Percentiles rank a stretch among this genome's conserved stretches.
These are phyloP conservation scores for Drosophila multiciliata DNA, from an alignment of 2,888 invertebrate species.

Conservation along the genomic window DNA sequence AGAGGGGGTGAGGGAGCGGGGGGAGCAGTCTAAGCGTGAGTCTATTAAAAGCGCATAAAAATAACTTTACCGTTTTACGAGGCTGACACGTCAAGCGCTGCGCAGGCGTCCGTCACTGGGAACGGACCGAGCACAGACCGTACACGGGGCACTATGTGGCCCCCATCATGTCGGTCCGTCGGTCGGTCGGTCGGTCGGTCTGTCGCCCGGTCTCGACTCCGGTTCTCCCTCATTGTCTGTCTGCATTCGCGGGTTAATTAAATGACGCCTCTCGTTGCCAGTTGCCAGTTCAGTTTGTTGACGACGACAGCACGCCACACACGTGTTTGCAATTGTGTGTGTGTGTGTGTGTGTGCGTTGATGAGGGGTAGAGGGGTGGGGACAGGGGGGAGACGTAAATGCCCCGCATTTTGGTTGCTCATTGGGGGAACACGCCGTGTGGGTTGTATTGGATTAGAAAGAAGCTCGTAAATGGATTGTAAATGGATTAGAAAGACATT, in stretches of 20 bases:
- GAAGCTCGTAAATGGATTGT: constrained; percentile 70
- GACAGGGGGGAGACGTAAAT: not conserved
- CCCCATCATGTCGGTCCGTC: constrained; percentile 57
- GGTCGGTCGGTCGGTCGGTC: too few species aligned
- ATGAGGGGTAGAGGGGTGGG: not conserved
- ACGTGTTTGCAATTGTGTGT: constrained; percentile 75
- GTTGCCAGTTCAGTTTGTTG: constrained; percentile 11
- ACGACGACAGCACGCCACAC: constrained; percentile 68
- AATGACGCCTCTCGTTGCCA: constrained; percentile 70
- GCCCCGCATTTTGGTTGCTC: constrained; percentile 43
- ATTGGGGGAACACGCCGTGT: constrained; percentile 33
- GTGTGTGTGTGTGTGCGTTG: not conserved
- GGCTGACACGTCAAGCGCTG: constrained; percentile 28
- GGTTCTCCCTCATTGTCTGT: constrained; percentile 21
- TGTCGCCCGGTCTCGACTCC: constrained; percentile 36
- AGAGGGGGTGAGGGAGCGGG: too few species aligned
- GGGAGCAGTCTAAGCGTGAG: constrained; percentile 61
- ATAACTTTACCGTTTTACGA: constrained; percentile 73
- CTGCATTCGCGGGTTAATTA: constrained; percentile 74
- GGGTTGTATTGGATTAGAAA: constrained; percentile 58
- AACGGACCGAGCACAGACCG: constrained; percentile 13
- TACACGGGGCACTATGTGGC: constrained; percentile 19
- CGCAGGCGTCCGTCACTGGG: constrained; percentile 42
- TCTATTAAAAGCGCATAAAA: constrained; percentile 81
- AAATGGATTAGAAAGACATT: constrained; percentile 61